Evolutionary conservation across 2,797 vertebrate genomes (phyloP).

Genomic region (Pangasius mekongensis): DNA sequence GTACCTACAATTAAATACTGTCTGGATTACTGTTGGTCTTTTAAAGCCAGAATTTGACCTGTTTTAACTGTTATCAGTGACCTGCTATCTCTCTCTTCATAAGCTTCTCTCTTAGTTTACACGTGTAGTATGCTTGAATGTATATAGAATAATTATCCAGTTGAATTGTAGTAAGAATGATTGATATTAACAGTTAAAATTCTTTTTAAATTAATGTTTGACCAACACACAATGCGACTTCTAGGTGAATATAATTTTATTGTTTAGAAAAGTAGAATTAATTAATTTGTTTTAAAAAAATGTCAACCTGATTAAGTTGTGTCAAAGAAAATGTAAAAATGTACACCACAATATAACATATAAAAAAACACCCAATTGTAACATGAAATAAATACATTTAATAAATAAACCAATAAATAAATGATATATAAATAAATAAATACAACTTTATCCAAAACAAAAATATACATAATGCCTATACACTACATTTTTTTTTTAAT

Average conservation of each 20-base stretch:
- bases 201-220: neutral
- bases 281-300: neutral
- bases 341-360: neutral
- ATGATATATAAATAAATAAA: slow-evolving; percentile 54
- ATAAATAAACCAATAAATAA: slow-evolving; percentile 55
- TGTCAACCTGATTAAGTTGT: neutral
- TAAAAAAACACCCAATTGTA: neutral
- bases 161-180: neutral
- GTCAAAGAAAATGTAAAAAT: neutral
- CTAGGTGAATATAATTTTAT: slow-evolving; percentile 24
- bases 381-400: slow-evolving; percentile 22
- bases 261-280: slow-evolving; percentile 24
- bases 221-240: neutral
- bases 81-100: neutral
- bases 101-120: no score
- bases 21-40: neutral
- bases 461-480: slow-evolving; percentile 37
- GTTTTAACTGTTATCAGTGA: neutral
- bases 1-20: neutral
- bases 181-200: neutral
- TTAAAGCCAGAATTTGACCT: neutral
- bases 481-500: slow-evolving; percentile 6
- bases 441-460: slow-evolving; percentile 38
- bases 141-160: neutral
- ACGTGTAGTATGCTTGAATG: neutral